Percentiles rank a stretch among this genome's conserved stretches.
These are phyloP conservation scores for Chelmon rostratus DNA, from an alignment of 2,797 vertebrate species.

Conservation along the genomic window DNA sequence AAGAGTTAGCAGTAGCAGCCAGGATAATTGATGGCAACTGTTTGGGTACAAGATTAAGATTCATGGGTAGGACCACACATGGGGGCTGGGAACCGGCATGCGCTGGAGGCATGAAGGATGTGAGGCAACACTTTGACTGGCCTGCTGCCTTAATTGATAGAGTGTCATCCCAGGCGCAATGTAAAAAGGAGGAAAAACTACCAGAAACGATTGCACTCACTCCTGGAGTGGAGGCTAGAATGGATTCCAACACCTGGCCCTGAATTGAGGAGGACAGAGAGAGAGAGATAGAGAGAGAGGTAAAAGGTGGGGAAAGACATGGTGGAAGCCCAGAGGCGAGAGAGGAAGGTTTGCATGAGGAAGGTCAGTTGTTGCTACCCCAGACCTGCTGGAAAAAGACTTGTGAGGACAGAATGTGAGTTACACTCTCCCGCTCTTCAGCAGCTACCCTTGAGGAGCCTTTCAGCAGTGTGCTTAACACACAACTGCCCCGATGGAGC, in stretches of 20 bases:
- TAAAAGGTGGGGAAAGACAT: not conserved
- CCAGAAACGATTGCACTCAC: slow-evolving; percentile 58
- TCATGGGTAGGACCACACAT: slow-evolving; percentile 79
- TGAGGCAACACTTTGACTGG: slow-evolving; percentile 71
- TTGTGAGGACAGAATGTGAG: slow-evolving; percentile 42
- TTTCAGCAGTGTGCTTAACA: slow-evolving; percentile 67
- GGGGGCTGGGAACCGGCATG: slow-evolving; percentile 63
- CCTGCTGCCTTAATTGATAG: slow-evolving; percentile 79
- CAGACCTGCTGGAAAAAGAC: slow-evolving; percentile 44
- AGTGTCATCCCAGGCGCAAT: slow-evolving; percentile 61
- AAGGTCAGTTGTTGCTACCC: slow-evolving; percentile 48
- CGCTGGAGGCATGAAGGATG: slow-evolving; percentile 75
- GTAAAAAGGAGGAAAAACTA: slow-evolving; percentile 50
- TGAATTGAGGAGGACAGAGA: slow-evolving; percentile 30
- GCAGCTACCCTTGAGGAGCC: slow-evolving; percentile 70
- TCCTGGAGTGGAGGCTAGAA: slow-evolving; percentile 36
- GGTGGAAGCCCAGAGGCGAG: slow-evolving; percentile 56
- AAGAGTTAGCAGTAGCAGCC: slow-evolving; percentile 77
- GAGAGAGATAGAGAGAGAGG: not conserved
- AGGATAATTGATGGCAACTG: slow-evolving; percentile 86
- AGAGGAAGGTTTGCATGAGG: slow-evolving; percentile 48
- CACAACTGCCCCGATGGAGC: slow-evolving; percentile 45
- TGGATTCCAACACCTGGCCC: slow-evolving; percentile 35
- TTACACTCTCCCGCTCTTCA: slow-evolving; percentile 57
- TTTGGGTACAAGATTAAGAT: slow-evolving; percentile 87